Evolutionary conservation across 2,888 invertebrate genomes (phyloP).

Genomic region (Macrostomum cliftonense): DNA sequence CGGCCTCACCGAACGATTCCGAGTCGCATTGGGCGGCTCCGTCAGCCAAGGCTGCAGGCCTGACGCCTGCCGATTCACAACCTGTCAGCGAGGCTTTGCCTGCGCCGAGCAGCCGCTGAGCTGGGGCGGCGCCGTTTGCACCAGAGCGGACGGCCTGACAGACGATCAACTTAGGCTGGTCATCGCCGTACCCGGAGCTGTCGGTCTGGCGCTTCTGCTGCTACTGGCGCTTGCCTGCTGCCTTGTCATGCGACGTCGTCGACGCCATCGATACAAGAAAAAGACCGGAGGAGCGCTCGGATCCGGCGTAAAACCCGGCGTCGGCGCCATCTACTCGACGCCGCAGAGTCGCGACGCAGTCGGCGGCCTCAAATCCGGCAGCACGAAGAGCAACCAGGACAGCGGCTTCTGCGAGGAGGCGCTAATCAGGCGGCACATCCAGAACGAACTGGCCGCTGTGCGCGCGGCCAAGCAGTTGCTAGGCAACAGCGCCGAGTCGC

Average conservation of each 20-base stretch:
- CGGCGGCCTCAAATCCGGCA: not conserved
- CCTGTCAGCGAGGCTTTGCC: not conserved
- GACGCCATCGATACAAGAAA: not conserved
- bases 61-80: not conserved
- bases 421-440: slow-evolving; percentile 3
- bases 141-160: not conserved
- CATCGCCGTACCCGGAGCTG: not conserved
- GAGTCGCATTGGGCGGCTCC: not conserved
- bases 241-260: slow-evolving; percentile 1
- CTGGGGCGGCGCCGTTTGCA: not conserved
- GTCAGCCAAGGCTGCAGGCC: not conserved
- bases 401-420: not conserved
- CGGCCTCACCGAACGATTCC: not conserved
- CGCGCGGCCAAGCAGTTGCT: not conserved
- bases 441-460: not conserved
- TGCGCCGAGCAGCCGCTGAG: not conserved
- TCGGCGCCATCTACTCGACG: not conserved
- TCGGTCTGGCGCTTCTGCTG: not conserved
- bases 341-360: too few relatives aligned
- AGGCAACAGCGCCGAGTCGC: not conserved
- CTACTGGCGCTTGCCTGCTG: not conserved
- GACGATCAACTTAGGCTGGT: not conserved
- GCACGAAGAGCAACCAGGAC: slow-evolving; percentile 3
- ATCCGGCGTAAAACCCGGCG: not conserved
- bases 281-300: not conserved